These are phyloP conservation scores for Glaucomys volans DNA, from an alignment of 2,113 vertebrate species.

Conservation along the genomic window DNA sequence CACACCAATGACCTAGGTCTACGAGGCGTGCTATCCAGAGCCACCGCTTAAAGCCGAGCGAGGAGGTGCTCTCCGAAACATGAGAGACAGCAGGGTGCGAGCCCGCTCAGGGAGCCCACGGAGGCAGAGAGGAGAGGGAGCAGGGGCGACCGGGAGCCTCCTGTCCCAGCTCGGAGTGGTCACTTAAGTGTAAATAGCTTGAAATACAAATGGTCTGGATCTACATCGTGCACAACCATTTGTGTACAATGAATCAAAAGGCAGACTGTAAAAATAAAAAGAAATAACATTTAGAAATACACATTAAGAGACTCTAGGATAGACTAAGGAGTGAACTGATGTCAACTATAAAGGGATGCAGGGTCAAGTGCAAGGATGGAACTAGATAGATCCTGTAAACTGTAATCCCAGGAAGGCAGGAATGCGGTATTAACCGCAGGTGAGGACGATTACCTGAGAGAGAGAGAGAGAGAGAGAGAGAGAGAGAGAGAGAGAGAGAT, in stretches of 20 bases:
- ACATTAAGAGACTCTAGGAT: not conserved
- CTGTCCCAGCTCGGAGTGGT: not conserved
- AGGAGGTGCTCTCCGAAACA: not conserved
- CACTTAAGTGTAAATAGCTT: not conserved
- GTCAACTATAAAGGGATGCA: not conserved
- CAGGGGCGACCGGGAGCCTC: not conserved
- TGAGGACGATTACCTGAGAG: not conserved
- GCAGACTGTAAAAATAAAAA: no score
- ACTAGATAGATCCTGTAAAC: not conserved
- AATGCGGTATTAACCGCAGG: not conserved
- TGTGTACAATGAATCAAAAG: no score
- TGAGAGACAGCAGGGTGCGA: not conserved
- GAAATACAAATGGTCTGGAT: not conserved
- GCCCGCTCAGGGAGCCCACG: not conserved
- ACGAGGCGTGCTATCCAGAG: not conserved
- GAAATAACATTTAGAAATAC: not conserved
- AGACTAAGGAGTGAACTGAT: not conserved
- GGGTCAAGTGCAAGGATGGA: not conserved
- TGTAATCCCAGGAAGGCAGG: not conserved
- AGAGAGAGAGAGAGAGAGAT: not conserved
- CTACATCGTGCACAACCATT: no score
- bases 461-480: not conserved
- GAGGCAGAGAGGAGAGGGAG: not conserved
- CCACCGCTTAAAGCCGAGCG: not conserved
- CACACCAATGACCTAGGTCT: not conserved